A percentile compares a stretch with the other conserved stretches of the same genome.
These are phyloP conservation scores for Coecobrya sp. DNA, from an alignment of 2,888 invertebrate genomes.

Conservation along the genomic window DNA sequence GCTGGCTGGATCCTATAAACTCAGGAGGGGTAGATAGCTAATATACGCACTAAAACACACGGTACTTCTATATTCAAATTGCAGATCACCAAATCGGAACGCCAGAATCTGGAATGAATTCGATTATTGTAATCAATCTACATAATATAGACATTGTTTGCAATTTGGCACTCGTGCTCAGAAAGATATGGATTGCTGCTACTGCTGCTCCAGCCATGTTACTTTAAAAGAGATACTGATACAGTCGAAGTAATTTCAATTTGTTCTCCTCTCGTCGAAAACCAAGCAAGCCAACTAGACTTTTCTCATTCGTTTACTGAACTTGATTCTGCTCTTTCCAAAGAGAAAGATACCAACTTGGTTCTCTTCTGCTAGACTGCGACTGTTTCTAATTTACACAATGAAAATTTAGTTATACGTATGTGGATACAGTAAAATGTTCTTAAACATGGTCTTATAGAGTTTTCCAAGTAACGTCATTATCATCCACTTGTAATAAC, in stretches of 20 bases:
- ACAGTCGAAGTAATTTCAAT: slow-evolving; percentile 58
- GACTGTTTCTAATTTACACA: slow-evolving; percentile 65
- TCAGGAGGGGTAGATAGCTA: slow-evolving; percentile 16
- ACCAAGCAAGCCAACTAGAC: neutral
- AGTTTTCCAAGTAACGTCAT: slow-evolving; percentile 9
- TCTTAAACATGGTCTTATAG: neutral
- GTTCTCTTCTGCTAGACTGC: slow-evolving; percentile 27
- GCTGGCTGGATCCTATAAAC: neutral
- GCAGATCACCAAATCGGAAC: slow-evolving; percentile 28
- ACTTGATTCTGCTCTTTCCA: neutral
- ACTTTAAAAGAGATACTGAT: slow-evolving; percentile 32
- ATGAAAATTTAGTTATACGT: slow-evolving; percentile 43
- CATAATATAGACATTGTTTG: slow-evolving; percentile 48
- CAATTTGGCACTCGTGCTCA: slow-evolving; percentile 59
- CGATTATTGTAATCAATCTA: slow-evolving; percentile 70
- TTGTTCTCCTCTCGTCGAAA: slow-evolving; percentile 42
- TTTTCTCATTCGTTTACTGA: slow-evolving; percentile 23
- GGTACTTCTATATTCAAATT: neutral
- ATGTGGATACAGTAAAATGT: neutral
- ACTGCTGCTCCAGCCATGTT: neutral
- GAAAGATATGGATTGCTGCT: slow-evolving; percentile 13
- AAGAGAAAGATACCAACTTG: slow-evolving; percentile 20
- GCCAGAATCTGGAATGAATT: slow-evolving; percentile 54
- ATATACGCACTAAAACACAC: neutral
- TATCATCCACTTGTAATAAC: slow-evolving; percentile 64